phyloP scores from a whole-genome alignment of 2,888 invertebrate genomes.

The Drepana falcataria region DNA sequence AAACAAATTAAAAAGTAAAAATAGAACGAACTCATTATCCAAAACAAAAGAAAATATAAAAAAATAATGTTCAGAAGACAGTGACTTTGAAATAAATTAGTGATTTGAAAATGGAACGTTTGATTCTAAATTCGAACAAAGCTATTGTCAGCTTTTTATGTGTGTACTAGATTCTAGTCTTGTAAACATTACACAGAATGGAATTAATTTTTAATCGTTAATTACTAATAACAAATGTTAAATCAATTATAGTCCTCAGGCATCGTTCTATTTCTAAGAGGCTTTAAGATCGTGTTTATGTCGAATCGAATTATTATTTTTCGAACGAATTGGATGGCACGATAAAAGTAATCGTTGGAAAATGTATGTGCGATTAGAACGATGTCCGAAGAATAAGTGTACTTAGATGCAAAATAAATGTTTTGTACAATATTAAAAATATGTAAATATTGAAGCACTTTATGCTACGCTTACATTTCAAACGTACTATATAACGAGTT shows the following conservation, averaged over 20 bases:
- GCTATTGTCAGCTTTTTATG: constrained; percentile 5
- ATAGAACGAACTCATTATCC: too few species aligned
- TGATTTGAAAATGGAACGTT: constrained; percentile 4
- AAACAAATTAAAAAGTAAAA: constrained; percentile 4
- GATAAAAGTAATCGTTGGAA: constrained; percentile 9
- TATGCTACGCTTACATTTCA: constrained; percentile 53
- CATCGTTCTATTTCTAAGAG: background rate
- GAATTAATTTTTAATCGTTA: constrained; percentile 5
- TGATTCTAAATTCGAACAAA: background rate
- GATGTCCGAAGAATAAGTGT: constrained; percentile 34
- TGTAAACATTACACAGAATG: constrained; percentile 27
- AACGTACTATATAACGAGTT: constrained; percentile 26
- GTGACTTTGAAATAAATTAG: background rate
- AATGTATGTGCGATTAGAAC: constrained; percentile 1
- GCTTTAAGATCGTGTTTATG: constrained; percentile 4
- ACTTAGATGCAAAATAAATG: constrained; percentile 58
- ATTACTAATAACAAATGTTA: background rate
- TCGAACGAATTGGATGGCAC: constrained; percentile 17
- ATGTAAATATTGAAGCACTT: constrained; percentile 34
- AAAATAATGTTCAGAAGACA: background rate
- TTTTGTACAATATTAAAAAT: constrained; percentile 57
- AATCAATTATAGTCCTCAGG: background rate
- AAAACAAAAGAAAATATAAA: too few species aligned
- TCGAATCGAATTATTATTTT: background rate
- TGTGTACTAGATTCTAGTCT: constrained; percentile 38